Evolutionary conservation across 2,113 vertebrate species (phyloP).

Genomic region (Malurus cyaneus): DNA sequence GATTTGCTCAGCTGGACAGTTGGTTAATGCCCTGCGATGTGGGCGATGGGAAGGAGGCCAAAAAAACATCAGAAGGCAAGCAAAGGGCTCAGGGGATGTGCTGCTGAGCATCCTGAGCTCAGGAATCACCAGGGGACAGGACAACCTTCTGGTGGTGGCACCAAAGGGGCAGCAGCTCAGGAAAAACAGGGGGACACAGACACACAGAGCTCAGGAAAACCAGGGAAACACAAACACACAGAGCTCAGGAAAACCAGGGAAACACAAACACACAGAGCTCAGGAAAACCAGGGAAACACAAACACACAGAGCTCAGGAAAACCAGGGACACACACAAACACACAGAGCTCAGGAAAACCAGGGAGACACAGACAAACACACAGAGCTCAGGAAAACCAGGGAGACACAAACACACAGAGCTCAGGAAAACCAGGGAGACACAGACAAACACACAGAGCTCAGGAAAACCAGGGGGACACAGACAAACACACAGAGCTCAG

Average conservation of each 20-base stretch:
- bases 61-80: neutral
- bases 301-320: too few species aligned
- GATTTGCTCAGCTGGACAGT: neutral
- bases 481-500: too few species aligned
- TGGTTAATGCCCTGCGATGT: accelerated
- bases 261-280: neutral
- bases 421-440: neutral
- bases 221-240: neutral
- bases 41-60: neutral
- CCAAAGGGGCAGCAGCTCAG: neutral
- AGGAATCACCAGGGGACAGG: neutral
- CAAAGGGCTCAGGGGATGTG: neutral
- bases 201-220: neutral
- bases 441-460: too few species aligned
- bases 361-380: too few species aligned
- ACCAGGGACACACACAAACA: neutral
- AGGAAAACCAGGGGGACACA: neutral
- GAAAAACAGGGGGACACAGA: too few species aligned
- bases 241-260: too few species aligned
- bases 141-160: neutral
- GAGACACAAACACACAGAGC: neutral
- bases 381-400: neutral
- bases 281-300: neutral
- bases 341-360: too few species aligned
- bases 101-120: too few species aligned